phyloP scores from a whole-genome alignment of 2,888 invertebrate species.

The Phragmatobia fuliginosa region DNA sequence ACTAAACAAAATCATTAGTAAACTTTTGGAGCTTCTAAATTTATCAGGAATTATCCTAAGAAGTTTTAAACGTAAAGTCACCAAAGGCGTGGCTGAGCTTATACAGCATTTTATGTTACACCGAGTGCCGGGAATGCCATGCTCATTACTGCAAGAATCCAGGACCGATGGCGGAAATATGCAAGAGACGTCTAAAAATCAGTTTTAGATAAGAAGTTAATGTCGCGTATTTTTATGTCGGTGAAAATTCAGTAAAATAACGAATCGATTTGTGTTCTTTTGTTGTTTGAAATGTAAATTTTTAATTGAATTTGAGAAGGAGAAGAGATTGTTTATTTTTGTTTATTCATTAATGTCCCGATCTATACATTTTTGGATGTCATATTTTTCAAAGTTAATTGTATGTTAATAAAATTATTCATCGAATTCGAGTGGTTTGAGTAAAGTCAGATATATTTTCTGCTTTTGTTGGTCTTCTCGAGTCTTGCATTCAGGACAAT shows the following conservation, averaged over 20 bases:
- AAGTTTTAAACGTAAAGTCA: conserved; percentile 8
- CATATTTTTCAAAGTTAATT: too few relatives aligned
- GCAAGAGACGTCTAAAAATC: conserved; percentile 12
- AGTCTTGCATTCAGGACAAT: too few relatives aligned
- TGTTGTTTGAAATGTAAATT: neutral
- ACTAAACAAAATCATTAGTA: neutral
- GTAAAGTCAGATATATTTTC: too few relatives aligned
- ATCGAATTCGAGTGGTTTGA: too few relatives aligned
- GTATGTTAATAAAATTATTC: too few relatives aligned
- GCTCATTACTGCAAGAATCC: conserved; percentile 42
- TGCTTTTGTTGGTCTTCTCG: too few relatives aligned
- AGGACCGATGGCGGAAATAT: conserved; percentile 19
- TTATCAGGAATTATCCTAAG: neutral
- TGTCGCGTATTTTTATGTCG: conserved; percentile 15
- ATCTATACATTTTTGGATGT: too few relatives aligned
- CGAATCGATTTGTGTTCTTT: too few relatives aligned
- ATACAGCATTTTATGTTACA: conserved; percentile 37
- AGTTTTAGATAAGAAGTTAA: neutral
- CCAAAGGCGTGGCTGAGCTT: conserved; percentile 12
- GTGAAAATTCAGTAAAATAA: neutral
- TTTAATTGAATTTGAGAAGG: too few relatives aligned
- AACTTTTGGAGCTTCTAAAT: neutral
- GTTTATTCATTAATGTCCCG: too few relatives aligned
- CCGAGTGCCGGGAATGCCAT: conserved; percentile 33
- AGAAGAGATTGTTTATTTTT: too few relatives aligned